Evolutionary conservation across 2,113 vertebrate genomes (phyloP), one percentile per base, ranked within the genome.

Genomic region (Platysternon megacephalum): DNA sequence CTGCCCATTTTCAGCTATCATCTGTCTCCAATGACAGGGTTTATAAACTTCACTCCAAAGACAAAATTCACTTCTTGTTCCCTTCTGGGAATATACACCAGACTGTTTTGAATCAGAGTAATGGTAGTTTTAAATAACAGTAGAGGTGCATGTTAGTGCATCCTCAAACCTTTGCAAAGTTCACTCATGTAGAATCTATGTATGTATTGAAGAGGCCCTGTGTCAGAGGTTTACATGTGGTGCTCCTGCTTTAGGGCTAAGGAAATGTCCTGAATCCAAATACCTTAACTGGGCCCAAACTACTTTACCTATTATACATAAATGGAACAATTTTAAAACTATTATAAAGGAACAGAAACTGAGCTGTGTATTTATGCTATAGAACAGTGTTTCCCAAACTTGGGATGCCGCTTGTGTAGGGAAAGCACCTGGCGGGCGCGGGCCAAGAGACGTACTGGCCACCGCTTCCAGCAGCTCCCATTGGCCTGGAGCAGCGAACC

Each of bases 331-430:
- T 81, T 58, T 19, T 4, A 44, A 88, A 88, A 95, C 96, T 44
- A 83, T 88, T 17, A 58, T 93, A 93, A 78, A 46, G 44, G 22
- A 97, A 97, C 53, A 91, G 91, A 91, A 95, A 95, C n/a, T 79
- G 81, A 90, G 84, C 90, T 89, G 65, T 29, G 22, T 92, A 91
- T 94, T 95, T 90, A 90, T 88, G 91, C 55, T 65, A 10, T 91
- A 95, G 95, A 97, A 83, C 32, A 88, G 49, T 49, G 2, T 14
- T 49, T 16, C 4, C 49, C 13, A 49, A 49, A 49, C 14, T 49
- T 49, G 13, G 49, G 49, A 49, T 4, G 49, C 49, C 14, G 49
- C 49, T 49, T 16, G 49, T 49, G 49, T 49, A 49, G 49, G 49
- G 13, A 49, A 14, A 49, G 49, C 14, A 13, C 49, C 49, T 16